A percentile compares a stretch with the other conserved stretches of the same genome.
These are phyloP conservation scores for Allophyes oxyacanthae DNA, from an alignment of 2,888 invertebrate genomes.

Conservation along the genomic window DNA sequence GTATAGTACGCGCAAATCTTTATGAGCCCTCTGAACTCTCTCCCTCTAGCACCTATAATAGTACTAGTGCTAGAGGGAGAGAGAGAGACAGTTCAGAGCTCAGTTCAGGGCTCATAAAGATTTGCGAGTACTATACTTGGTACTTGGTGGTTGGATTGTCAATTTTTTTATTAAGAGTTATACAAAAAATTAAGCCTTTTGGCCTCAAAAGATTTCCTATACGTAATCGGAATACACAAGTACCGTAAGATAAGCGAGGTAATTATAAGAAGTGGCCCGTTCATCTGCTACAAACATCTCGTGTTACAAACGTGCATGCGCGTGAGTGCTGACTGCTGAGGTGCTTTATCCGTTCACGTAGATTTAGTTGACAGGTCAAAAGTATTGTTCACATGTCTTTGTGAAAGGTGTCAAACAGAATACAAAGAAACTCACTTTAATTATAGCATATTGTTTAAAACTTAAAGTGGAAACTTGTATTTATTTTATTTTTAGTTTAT, in stretches of 20 bases:
- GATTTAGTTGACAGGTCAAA: constrained; percentile 3
- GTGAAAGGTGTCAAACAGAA: constrained; percentile 7
- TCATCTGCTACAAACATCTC: constrained; percentile 16
- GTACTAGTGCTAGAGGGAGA: no score
- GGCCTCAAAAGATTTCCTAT: neutral
- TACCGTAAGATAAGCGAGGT: constrained; percentile 43
- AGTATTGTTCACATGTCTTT: constrained; percentile 22
- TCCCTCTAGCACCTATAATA: no score
- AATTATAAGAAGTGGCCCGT: constrained; percentile 29
- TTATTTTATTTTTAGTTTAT: neutral
- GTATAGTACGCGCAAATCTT: no score
- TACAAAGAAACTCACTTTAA: neutral
- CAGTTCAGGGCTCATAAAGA: no score
- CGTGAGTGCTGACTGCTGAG: constrained; percentile 2
- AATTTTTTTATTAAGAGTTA: no score
- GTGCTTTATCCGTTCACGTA: constrained; percentile 11
- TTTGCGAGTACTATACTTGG: no score
- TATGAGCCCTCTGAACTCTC: no score
- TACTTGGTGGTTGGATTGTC: no score
- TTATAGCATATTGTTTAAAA: neutral
- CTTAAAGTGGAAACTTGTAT: neutral
- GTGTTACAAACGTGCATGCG: constrained; percentile 17
- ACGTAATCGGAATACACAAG: constrained; percentile 26
- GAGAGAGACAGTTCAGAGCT: no score
- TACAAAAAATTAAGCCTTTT: no score